phyloP scores from a whole-genome alignment of 2,888 invertebrate species.

The Calliphora vomitoria region DNA sequence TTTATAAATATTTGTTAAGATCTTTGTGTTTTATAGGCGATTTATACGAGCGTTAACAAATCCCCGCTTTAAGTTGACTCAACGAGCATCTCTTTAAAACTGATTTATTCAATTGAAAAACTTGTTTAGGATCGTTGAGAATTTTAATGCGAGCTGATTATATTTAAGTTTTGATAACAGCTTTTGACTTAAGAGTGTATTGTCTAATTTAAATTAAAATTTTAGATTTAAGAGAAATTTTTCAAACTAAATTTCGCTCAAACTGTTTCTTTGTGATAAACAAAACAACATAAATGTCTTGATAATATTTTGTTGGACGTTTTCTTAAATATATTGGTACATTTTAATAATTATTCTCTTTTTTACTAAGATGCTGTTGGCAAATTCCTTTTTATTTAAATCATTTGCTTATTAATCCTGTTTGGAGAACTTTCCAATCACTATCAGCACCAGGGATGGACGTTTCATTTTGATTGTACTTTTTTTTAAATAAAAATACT shows the following conservation, averaged over 20 bases:
- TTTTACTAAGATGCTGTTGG: too few species aligned
- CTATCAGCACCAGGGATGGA: not conserved
- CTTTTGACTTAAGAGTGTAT: not conserved
- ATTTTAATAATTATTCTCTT: too few species aligned
- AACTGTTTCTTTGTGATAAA: too few species aligned
- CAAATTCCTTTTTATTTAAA: too few species aligned
- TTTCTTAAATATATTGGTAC: too few species aligned
- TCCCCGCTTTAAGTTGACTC: slow-evolving; percentile 38
- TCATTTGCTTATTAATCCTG: too few species aligned
- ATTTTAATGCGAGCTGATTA: not conserved
- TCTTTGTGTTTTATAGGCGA: slow-evolving; percentile 25
- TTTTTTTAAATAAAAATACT: not conserved
- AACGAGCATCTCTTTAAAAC: slow-evolving; percentile 44
- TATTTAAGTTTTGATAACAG: slow-evolving; percentile 27
- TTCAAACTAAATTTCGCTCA: too few species aligned
- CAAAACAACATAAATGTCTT: too few species aligned
- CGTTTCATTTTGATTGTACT: not conserved
- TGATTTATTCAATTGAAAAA: slow-evolving; percentile 21
- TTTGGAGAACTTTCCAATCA: not conserved
- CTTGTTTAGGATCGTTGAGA: slow-evolving; percentile 24
- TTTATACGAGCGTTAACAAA: not conserved
- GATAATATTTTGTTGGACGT: too few species aligned
- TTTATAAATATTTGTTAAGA: slow-evolving; percentile 1
- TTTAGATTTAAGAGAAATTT: too few species aligned
- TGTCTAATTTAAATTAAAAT: not conserved